These are phyloP conservation scores for Parauchenoglanis punctatus DNA, from an alignment of 2,797 vertebrate species.

Conservation along the genomic window DNA sequence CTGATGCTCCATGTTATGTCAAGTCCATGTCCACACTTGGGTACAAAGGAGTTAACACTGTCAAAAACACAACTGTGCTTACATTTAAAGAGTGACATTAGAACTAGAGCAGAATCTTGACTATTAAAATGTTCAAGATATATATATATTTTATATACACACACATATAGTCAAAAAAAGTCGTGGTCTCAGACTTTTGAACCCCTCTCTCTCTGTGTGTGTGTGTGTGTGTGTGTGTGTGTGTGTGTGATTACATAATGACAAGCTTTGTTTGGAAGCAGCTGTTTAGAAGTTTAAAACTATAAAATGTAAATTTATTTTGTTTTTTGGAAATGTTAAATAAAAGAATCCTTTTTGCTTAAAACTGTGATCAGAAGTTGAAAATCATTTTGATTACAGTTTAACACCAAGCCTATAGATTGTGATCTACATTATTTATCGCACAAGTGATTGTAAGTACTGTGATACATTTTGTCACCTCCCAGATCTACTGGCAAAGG, in stretches of 20 bases:
- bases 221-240: too few relatives aligned
- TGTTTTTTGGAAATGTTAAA: too few relatives aligned
- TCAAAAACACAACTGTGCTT: neutral
- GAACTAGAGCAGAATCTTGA: neutral
- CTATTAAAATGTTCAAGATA: neutral
- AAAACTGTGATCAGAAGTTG: too few relatives aligned
- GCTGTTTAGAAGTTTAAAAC: neutral
- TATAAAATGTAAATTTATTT: neutral
- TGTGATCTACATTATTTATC: neutral
- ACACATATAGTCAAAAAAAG: too few relatives aligned
- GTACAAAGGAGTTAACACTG: neutral
- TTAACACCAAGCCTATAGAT: neutral
- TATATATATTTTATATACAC: neutral
- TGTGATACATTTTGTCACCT: neutral
- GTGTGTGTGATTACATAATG: neutral
- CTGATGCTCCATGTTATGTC: too few relatives aligned
- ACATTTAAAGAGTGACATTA: neutral
- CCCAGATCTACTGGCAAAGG: neutral
- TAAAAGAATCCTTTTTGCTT: too few relatives aligned
- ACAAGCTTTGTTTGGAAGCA: neutral
- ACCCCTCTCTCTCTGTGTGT: neutral
- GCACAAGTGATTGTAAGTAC: neutral
- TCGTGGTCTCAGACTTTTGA: neutral
- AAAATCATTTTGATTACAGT: neutral
- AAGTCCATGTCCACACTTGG: neutral